These are phyloP conservation scores for Folsomia candida DNA, from an alignment of 2,888 invertebrate genomes.

Conservation along the genomic window DNA sequence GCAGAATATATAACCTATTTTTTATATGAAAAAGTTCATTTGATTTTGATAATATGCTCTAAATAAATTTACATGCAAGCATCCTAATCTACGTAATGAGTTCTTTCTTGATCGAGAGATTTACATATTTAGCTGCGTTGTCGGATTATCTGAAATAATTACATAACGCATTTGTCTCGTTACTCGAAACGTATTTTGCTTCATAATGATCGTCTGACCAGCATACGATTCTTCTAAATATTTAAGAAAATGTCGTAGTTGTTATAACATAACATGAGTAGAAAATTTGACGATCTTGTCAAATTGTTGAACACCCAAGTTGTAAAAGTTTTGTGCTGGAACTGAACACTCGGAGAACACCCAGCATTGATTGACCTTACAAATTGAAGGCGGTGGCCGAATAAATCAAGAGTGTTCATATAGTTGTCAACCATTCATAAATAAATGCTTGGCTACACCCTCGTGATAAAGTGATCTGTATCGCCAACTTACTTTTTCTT, in stretches of 20 bases:
- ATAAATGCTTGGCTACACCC: background rate
- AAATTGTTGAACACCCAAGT: conserved; percentile 2
- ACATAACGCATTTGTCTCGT: no score
- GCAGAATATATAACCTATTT: no score
- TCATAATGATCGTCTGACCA: no score
- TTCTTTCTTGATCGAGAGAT: no score
- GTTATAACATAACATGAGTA: background rate
- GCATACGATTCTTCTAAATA: background rate
- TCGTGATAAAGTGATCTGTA: background rate
- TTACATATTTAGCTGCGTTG: no score
- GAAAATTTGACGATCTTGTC: background rate
- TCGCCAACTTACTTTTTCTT: background rate
- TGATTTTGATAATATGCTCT: no score
- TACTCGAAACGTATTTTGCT: no score
- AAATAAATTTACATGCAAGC: no score
- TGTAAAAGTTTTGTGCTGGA: background rate
- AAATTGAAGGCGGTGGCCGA: background rate
- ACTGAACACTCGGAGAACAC: background rate
- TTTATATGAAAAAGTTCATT: no score
- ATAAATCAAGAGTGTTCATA: background rate
- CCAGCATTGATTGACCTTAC: background rate
- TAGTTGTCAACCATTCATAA: background rate
- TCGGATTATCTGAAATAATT: no score
- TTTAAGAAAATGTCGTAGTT: background rate
- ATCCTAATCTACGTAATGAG: no score